Base-by-base conservation (phyloP, 2,113 vertebrate genomes). In the Rhipidura dahli region DNA sequence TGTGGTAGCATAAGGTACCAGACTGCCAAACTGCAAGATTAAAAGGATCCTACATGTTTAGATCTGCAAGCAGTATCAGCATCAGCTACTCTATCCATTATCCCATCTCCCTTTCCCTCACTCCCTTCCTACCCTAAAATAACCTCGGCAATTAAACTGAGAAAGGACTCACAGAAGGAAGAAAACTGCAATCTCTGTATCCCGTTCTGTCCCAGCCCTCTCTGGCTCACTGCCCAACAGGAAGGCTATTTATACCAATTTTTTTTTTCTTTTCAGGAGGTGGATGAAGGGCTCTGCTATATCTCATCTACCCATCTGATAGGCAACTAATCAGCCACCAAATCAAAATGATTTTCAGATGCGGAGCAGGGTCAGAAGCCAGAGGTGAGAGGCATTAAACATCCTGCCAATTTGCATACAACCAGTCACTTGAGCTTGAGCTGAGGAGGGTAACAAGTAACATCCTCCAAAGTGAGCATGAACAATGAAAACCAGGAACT, bases 151-250 rank as follows among this genome's bases (percentile, higher is more conserved):
- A 81, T 86, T 94, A 72, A 66, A 73, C 3, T 47, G 42, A 86
- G 50, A 66, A 47, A 14, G 59, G 40, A 86, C 45, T 80, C 78
- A 64, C 31, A 85, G 82, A 91, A 80, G 42, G 75, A 85, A 90
- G 35, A 65, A 83, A 93, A 66, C 19, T 63, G 50, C 39, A 79
- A 7, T 77, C 56, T 83, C 60, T 61, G 30, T 51, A 15, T 70
- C 59, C 56, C 9, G 2, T 63, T 94, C 39, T 68, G 17, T 93
- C 66, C 42, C 39, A 90, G 16, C 21, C 42, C 37, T 59, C 70
- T 73, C 82, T 96, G 84, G 84, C 64, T 95, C 57, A 33, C 42
- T 76, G 69, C 79, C 92, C 39, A 63, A 65, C 28, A 83, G 57
- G 28, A 87, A 88, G 31, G 23, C 15, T 94, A 83, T 73, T 94